Base-by-base conservation (phyloP, 2,888 invertebrate species). In the Pseudolycoriella hygida region DNA sequence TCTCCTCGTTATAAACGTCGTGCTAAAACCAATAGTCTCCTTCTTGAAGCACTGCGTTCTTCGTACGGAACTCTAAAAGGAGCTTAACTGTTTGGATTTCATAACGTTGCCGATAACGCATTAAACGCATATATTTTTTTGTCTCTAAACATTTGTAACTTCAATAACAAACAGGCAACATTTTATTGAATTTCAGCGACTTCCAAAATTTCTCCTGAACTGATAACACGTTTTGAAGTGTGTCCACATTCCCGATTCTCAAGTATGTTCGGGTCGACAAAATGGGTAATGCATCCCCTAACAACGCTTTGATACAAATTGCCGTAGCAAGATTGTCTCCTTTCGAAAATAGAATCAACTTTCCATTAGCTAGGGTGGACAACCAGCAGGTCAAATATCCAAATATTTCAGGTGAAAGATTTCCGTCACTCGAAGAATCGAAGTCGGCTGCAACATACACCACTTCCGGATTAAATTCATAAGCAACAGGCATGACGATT, bases 391-490 rank as follows among this genome's bases (percentile, higher is more conserved):
- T 87, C 69, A 97, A 77, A 49, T 88, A 81, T 0, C 84, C 94
- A 61, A 82, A 97, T 47, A 86, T 83, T 62, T 87, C 87, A 0
- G 97, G 92, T 0, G 82, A 77, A 3, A 97, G 80, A 55, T 77
- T 77, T 63, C 88, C 94, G 1, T 84, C 85, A 68, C 89, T 89
- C 44, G 86, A 87, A 12, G 92, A 92, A 66, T 93, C 93, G 60
- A 90, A 93, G 2, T 93, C 94, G 17, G 90, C 88, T 0, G 92
- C 89, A 14, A 94, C 76, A 30, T 94, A 62, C 19, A 94, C 80
- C 31, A 93, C 67, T 54, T 92, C 79, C 0, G 90, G 90, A 57
- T 77, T 74, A 67, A 76, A 96, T 60, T 90, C 83, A 63, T 89
- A 86, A 2, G 89, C 87, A 44, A 96, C 75, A 1, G 97, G 97